Percentiles rank a stretch among this genome's conserved stretches.
Evolutionary conservation across 2,888 invertebrate genomes (phyloP).

Genomic region (Cantharis nigra): DNA sequence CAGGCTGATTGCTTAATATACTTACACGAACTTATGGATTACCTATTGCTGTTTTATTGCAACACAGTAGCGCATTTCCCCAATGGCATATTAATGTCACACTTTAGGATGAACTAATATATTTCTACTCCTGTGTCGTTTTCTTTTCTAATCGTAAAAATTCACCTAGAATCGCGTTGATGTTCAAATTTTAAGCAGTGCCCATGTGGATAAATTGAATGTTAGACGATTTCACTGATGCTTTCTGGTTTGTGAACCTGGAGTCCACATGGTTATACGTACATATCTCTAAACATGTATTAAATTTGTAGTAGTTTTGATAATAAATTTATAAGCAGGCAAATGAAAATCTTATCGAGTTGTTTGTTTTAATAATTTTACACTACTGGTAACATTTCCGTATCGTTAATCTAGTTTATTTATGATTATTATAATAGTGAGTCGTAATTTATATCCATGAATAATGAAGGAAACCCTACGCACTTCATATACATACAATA

Average conservation of each 20-base stretch:
- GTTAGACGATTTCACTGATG: no score
- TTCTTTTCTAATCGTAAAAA: no score
- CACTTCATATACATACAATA: constrained; percentile 31
- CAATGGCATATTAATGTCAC: no score
- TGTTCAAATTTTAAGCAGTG: no score
- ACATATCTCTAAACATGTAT: not conserved
- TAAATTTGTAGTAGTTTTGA: not conserved
- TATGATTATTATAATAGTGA: constrained; percentile 22
- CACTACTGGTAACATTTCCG: constrained; percentile 4
- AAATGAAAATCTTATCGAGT: not conserved
- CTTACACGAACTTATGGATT: no score
- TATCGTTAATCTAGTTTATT: constrained; percentile 14
- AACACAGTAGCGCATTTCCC: no score
- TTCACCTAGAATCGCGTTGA: no score
- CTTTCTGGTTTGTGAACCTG: not conserved
- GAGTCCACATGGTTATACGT: not conserved
- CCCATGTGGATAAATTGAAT: no score
- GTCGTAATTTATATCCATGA: constrained; percentile 18
- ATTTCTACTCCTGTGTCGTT: no score
- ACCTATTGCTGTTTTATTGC: no score
- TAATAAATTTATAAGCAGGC: not conserved
- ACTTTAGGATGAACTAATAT: no score
- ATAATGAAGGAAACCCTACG: constrained; percentile 17
- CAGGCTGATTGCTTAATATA: no score
- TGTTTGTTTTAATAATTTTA: constrained; percentile 14